These are phyloP conservation scores for Chamaetylas fuelleborni DNA, from an alignment of 2,113 vertebrate species.

Conservation along the genomic window DNA sequence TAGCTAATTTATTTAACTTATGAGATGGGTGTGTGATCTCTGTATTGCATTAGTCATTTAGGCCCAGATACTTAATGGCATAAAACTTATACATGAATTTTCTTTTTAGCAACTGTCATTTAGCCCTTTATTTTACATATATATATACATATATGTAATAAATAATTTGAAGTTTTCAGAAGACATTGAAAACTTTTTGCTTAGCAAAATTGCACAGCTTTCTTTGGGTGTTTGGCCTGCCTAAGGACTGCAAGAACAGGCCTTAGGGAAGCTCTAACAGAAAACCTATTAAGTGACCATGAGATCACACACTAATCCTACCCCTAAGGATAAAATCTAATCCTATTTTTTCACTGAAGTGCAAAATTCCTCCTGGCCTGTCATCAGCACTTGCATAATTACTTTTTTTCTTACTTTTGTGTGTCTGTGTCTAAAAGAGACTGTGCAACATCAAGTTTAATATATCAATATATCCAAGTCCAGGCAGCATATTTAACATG, in stretches of 20 bases:
- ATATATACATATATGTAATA: background rate
- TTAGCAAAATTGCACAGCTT: background rate
- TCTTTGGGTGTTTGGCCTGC: background rate
- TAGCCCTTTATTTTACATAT: slow-evolving; percentile 19
- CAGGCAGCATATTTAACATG: background rate
- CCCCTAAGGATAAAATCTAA: slow-evolving; percentile 16
- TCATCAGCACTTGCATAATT: background rate
- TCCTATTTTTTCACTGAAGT: background rate
- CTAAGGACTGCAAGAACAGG: background rate
- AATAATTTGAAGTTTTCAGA: background rate
- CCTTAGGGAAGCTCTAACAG: background rate
- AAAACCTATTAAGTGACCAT: slow-evolving; percentile 12
- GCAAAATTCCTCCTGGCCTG: background rate
- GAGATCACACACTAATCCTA: slow-evolving; percentile 17
- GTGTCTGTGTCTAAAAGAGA: background rate
- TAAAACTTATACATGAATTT: background rate
- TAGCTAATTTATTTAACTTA: background rate
- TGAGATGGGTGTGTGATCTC: background rate
- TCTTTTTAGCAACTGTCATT: background rate
- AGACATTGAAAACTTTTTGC: background rate
- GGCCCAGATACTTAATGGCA: background rate
- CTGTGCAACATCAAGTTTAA: background rate
- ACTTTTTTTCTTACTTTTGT: background rate
- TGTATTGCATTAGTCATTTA: slow-evolving; percentile 1
- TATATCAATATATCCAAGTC: background rate